Evolutionary conservation across 2,797 vertebrate genomes (phyloP).

Genomic region (Characodon lateralis): DNA sequence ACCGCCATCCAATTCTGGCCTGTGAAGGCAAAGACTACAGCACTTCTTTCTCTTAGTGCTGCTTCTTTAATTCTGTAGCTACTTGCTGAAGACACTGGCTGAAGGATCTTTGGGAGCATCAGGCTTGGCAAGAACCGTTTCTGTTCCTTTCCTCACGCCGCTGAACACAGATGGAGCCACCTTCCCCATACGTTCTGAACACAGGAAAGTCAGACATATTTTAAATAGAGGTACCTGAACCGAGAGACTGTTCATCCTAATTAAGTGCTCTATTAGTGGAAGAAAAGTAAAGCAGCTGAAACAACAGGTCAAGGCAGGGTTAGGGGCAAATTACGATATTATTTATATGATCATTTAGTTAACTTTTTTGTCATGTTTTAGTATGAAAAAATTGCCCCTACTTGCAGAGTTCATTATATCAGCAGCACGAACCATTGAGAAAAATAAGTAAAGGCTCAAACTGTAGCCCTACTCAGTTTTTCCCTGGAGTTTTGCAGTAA

Average conservation of each 20-base stretch:
- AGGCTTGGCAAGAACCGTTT: slow-evolving; percentile 87
- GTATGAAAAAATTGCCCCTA: too few relatives aligned
- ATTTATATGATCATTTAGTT: neutral
- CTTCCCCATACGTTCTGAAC: slow-evolving; percentile 88
- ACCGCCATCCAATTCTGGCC: neutral
- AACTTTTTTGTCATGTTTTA: too few relatives aligned
- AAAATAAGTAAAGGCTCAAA: too few relatives aligned
- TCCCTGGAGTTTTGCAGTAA: too few relatives aligned
- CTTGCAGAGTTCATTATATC: too few relatives aligned
- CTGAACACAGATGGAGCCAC: slow-evolving; percentile 93
- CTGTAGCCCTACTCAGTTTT: too few relatives aligned
- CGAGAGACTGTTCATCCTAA: neutral
- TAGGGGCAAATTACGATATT: neutral
- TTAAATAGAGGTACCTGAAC: neutral
- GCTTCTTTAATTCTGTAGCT: slow-evolving; percentile 12
- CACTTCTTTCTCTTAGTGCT: slow-evolving; percentile 2
- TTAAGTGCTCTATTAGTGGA: neutral
- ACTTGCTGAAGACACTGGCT: slow-evolving; percentile 88
- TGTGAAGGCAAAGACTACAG: neutral
- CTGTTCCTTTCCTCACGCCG: slow-evolving; percentile 82
- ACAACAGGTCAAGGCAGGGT: neutral
- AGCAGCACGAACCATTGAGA: too few relatives aligned
- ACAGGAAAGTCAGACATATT: slow-evolving; percentile 30
- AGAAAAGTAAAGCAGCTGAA: neutral
- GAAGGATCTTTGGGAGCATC: slow-evolving; percentile 74